Percentiles rank a stretch among this genome's conserved stretches.
phyloP scores from a whole-genome alignment of 2,113 vertebrate genomes.

The Cichladusa arquata region DNA sequence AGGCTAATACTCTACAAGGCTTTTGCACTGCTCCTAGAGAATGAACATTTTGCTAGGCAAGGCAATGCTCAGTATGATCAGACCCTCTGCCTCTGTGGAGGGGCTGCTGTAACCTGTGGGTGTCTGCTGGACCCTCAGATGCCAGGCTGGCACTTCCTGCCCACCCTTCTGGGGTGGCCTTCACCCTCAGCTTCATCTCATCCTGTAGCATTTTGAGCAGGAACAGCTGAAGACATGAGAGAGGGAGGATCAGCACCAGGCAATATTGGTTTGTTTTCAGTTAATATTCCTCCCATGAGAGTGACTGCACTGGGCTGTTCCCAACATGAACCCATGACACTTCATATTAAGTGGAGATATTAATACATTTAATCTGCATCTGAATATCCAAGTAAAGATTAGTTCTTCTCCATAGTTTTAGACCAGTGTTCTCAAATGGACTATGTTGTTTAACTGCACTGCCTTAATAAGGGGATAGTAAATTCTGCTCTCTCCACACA shows the following conservation, averaged over 20 bases:
- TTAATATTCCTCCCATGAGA: not conserved
- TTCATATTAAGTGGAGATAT: not conserved
- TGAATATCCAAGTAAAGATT: not conserved
- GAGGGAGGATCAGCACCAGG: not conserved
- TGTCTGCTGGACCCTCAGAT: not conserved
- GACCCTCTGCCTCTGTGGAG: not conserved
- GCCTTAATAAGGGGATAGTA: not conserved
- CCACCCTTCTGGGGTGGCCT: not conserved
- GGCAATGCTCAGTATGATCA: accelerated
- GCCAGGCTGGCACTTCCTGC: not conserved
- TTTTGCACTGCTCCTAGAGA: not conserved
- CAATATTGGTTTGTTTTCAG: not conserved
- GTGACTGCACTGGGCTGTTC: not conserved
- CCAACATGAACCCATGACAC: not conserved
- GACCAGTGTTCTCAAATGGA: not conserved
- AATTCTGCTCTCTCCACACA: not conserved
- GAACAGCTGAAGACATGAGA: not conserved
- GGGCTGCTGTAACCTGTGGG: not conserved
- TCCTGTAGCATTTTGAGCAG: not conserved
- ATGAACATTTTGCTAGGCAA: not conserved
- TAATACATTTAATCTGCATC: not conserved
- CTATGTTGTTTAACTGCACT: not conserved
- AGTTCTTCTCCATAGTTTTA: not conserved
- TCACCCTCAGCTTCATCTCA: not conserved
- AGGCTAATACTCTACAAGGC: not conserved